Conservation (phyloP, 2,797 vertebrate species). For the Lerista edwardsae region DNA sequence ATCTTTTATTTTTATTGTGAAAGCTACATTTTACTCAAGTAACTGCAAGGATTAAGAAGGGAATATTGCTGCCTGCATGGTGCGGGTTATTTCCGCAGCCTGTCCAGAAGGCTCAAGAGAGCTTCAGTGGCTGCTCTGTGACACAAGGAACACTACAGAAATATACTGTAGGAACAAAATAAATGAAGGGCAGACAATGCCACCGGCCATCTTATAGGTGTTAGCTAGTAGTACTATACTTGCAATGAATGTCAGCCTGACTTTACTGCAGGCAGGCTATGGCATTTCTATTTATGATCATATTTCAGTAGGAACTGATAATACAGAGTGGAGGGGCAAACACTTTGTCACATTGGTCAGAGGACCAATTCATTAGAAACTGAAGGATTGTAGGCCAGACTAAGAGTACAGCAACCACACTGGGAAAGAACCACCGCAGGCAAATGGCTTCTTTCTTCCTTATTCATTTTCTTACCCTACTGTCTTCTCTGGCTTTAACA, state of each 20-base stretch:
- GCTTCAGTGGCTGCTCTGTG: background rate
- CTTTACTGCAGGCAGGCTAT: constrained; percentile 49
- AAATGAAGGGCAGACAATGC: constrained; percentile 14
- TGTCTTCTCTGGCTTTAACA: constrained; percentile 2
- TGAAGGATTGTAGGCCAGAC: constrained; percentile 24
- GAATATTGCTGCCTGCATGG: background rate
- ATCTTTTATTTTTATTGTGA: constrained; percentile 17
- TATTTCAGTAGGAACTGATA: constrained; percentile 51
- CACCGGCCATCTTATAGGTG: constrained; percentile 14
- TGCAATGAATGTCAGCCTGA: constrained; percentile 27
- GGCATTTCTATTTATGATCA: constrained; percentile 62
- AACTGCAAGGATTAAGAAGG: background rate
- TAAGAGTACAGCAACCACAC: background rate
- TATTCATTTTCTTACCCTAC: constrained; percentile 22
- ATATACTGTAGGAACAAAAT: background rate
- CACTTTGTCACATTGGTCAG: constrained; percentile 42
- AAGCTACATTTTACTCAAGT: constrained; percentile 16
- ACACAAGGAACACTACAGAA: background rate
- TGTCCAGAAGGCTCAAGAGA: background rate
- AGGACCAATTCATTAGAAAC: constrained; percentile 36
- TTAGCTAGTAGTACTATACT: constrained; percentile 1
- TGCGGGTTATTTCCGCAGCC: background rate
- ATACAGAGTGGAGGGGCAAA: constrained; percentile 44
- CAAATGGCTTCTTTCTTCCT: background rate
- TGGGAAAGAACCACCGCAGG: background rate